These are phyloP conservation scores for Cephus spinipes DNA, from an alignment of 2,888 invertebrate genomes.

Conservation along the genomic window DNA sequence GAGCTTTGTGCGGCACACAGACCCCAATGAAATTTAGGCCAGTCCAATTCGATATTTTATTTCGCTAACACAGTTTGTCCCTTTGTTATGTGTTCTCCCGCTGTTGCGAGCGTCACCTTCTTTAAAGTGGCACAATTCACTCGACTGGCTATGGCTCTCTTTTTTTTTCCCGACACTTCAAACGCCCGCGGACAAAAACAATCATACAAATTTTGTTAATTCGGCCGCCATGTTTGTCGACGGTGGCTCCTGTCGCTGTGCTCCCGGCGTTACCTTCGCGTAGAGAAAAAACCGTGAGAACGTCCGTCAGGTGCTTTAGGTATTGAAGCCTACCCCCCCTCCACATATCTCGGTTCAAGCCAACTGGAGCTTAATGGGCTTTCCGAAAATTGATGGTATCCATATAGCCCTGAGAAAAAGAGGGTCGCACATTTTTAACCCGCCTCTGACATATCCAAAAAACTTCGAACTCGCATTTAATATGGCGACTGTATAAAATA, in stretches of 20 bases:
- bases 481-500: not conserved
- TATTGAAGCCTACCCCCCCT: not conserved
- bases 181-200: not conserved
- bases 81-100: not conserved
- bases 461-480: not conserved
- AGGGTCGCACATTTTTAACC: not conserved
- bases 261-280: not conserved
- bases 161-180: not conserved
- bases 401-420: slow-evolving; percentile 1
- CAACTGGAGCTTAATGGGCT: slow-evolving; percentile 55
- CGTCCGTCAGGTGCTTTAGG: not conserved
- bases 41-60: slow-evolving; percentile 6
- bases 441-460: not conserved
- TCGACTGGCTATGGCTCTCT: not conserved
- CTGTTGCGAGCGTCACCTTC: not conserved
- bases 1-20: slow-evolving; percentile 23
- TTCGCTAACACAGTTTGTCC: not conserved
- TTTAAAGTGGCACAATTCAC: not conserved
- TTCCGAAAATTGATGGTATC: slow-evolving; percentile 55
- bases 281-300: not conserved
- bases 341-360: not conserved
- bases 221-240: not conserved
- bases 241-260: not conserved
- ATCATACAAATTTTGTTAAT: not conserved
- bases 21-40: slow-evolving; percentile 31